These are phyloP conservation scores for Platorchestia sp. DNA, from an alignment of 1,140 invertebrate species.

Conservation along the genomic window DNA sequence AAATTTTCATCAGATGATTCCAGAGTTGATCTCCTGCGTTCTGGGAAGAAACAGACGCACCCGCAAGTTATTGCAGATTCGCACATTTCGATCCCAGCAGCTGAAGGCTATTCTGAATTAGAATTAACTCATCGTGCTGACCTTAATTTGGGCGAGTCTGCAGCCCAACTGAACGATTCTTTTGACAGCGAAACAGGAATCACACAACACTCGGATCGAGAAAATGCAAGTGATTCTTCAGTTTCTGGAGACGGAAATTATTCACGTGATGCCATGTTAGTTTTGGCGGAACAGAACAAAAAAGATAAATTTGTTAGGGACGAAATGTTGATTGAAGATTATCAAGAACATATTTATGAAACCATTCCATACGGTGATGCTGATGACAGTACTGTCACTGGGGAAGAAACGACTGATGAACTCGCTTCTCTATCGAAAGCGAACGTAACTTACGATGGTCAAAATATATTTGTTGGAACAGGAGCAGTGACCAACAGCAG, in stretches of 20 bases:
- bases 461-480: neutral
- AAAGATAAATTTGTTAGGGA: neutral
- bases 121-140: neutral
- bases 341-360: neutral
- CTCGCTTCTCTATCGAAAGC: neutral
- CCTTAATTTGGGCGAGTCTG: neutral
- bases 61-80: neutral
- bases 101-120: neutral
- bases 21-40: neutral
- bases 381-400: neutral
- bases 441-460: neutral
- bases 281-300: neutral
- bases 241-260: neutral
- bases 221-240: neutral
- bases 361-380: neutral
- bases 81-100: neutral
- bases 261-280: neutral
- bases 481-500: neutral
- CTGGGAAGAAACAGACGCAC: no score
- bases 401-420: neutral
- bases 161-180: neutral
- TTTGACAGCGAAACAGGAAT: neutral
- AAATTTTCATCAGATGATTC: neutral
- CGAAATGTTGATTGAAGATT: neutral
- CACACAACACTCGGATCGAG: neutral